Conservation (phyloP, 2,797 vertebrate species). For the Macropus fuliginosus region DNA sequence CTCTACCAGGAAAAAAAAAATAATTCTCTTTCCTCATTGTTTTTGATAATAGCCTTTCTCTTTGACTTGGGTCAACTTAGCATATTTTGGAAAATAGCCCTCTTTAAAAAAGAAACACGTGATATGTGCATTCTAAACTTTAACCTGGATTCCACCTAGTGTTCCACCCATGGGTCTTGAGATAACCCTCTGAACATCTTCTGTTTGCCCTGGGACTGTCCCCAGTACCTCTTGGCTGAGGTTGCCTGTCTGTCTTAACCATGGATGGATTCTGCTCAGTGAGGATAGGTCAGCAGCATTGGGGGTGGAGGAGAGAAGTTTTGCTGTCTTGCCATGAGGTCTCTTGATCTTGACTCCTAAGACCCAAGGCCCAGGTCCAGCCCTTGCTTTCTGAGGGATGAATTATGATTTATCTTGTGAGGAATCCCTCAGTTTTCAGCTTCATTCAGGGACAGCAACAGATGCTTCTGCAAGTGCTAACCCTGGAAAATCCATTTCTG, state of each 20-base stretch:
- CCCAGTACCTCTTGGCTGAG: background rate
- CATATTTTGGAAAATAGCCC: background rate
- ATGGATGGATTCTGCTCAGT: background rate
- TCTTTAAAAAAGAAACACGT: background rate
- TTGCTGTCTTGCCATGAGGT: background rate
- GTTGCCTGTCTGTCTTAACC: background rate
- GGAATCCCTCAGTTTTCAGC: slow-evolving; percentile 5
- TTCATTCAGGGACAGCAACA: background rate
- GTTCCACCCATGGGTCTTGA: background rate
- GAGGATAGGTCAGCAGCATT: background rate
- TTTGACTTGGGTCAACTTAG: slow-evolving; percentile 22
- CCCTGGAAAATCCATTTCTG: background rate
- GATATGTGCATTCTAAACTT: background rate
- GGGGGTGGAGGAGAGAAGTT: background rate
- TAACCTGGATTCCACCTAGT: background rate
- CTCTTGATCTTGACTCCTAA: background rate
- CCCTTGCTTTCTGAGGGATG: background rate
- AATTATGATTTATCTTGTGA: background rate
- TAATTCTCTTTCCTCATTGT: background rate
- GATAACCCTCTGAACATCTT: background rate
- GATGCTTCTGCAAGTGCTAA: background rate
- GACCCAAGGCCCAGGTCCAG: background rate
- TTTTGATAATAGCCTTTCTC: slow-evolving; percentile 4
- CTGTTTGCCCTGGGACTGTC: background rate
- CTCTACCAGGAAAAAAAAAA: slow-evolving; percentile 7